Evolutionary conservation across 1,140 invertebrate genomes (phyloP), one percentile per base, ranked within the genome.

Genomic region (Leptinotarsa defecta): DNA sequence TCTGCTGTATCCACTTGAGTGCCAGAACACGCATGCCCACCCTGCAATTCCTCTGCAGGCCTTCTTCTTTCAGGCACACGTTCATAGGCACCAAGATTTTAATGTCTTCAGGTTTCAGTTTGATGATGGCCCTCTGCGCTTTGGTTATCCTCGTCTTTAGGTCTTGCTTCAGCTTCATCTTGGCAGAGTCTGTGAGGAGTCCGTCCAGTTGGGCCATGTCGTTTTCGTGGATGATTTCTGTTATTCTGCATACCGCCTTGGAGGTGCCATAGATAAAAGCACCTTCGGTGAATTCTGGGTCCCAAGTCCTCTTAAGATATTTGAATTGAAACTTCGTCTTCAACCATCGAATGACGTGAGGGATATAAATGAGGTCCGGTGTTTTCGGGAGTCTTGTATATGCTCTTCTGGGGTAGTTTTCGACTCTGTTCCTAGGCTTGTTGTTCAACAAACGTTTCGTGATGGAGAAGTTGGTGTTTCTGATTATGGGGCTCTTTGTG

Each of bases 351-450:
- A 84, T 73, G 2, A 85, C 64, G 43, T 82, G 81, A 6, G 84
- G 84, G 13, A 85, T 78, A 75, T 85, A 85, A 17, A 85, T 80
- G 24, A 85, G 73, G 49, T 85, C 84, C 2, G 84, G 84, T 24
- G 82, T 81, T 79, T 82, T 84, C 4, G 78, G 81, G 3, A 78
- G 27, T 43, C 64, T 71, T 49, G 69, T 75, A 19, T 76, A 73
- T n/a, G n/a, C 8, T 62, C 70, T 71, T 62, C 43, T 71, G 8
- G 70, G 27, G 17, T 15, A 13, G n/a, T 27, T 34, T 13, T 68
- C 11, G 24, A 48, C 15, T 13, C n/a, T 68, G 4, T 48, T 68
- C 19, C 24, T 43, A 13, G 13, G 43, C 1, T 17, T 43, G 34
- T 68, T 43, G 67, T 34, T 68, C 15, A 48, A 43, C 27, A 24